Conservation (phyloP, 2,797 vertebrate genomes). For the Ctenopoma multispine region DNA sequence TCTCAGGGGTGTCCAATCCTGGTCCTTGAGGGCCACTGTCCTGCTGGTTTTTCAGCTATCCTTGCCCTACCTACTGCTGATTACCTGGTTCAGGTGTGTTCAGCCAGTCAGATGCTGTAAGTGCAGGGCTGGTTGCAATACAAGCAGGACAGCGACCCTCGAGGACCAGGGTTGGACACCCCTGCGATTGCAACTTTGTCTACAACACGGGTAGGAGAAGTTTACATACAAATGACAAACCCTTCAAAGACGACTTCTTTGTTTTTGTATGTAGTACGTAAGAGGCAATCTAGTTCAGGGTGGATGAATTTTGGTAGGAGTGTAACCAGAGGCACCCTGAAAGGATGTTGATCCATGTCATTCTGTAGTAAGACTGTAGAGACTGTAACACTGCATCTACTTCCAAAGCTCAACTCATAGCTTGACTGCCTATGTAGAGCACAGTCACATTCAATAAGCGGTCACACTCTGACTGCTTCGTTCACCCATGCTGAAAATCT, state of each 20-base stretch:
- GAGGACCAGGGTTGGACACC: too few relatives aligned
- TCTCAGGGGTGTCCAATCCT: too few relatives aligned
- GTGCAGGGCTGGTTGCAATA: too few relatives aligned
- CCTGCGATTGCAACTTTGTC: background rate
- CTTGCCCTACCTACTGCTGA: too few relatives aligned
- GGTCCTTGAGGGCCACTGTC: too few relatives aligned
- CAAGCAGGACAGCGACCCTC: too few relatives aligned
- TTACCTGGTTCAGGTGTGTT: too few relatives aligned
- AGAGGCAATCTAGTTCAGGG: background rate
- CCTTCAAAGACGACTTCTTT: background rate
- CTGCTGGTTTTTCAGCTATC: too few relatives aligned
- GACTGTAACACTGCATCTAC: conserved; percentile 22
- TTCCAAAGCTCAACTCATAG: conserved; percentile 31
- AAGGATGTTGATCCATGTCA: conserved; percentile 45
- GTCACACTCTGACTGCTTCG: conserved; percentile 33
- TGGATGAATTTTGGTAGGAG: background rate
- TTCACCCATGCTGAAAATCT: conserved; percentile 58
- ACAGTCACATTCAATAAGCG: conserved; percentile 45
- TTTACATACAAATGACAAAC: background rate
- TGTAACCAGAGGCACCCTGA: conserved; percentile 10
- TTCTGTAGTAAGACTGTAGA: conserved; percentile 23
- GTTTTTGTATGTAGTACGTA: background rate
- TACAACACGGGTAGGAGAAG: background rate
- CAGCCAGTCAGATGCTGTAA: too few relatives aligned
- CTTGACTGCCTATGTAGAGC: conserved; percentile 54